These are phyloP conservation scores for Therioaphis trifolii DNA, from an alignment of 2,888 invertebrate species.

Conservation along the genomic window DNA sequence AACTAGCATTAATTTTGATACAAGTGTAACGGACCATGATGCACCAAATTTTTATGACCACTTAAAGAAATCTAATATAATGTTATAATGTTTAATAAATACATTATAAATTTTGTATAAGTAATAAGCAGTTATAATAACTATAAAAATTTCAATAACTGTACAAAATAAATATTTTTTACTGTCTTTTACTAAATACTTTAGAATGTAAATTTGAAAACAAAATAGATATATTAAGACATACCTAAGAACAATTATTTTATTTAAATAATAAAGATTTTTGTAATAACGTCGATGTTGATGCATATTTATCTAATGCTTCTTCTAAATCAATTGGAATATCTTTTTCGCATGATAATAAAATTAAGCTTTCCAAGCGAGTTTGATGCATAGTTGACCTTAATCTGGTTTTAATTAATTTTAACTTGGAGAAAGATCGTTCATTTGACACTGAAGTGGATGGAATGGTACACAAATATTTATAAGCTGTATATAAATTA, in stretches of 20 bases:
- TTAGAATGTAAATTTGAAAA: background rate
- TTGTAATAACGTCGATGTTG: background rate
- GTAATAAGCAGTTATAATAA: no score
- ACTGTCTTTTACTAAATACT: no score
- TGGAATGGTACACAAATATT: constrained; percentile 15
- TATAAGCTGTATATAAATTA: constrained; percentile 7
- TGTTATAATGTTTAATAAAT: no score
- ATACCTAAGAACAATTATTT: constrained; percentile 3
- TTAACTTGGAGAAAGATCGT: background rate
- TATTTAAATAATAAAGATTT: constrained; percentile 14
- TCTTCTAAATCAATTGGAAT: background rate
- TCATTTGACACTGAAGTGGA: background rate
- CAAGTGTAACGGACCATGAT: no score
- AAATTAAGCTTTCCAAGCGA: constrained; percentile 1
- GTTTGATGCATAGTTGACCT: constrained; percentile 1
- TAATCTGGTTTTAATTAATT: constrained; percentile 6
- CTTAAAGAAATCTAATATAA: no score
- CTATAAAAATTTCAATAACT: no score
- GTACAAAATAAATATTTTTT: no score
- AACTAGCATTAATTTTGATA: no score
- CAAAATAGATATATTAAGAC: background rate
- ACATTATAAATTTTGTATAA: background rate
- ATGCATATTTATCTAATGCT: no score
- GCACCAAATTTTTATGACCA: no score
- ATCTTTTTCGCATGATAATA: background rate